Percentiles rank a stretch among this genome's conserved stretches.
Evolutionary conservation across 2,113 vertebrate genomes (phyloP).

Genomic region (Caloenas nicobarica): DNA sequence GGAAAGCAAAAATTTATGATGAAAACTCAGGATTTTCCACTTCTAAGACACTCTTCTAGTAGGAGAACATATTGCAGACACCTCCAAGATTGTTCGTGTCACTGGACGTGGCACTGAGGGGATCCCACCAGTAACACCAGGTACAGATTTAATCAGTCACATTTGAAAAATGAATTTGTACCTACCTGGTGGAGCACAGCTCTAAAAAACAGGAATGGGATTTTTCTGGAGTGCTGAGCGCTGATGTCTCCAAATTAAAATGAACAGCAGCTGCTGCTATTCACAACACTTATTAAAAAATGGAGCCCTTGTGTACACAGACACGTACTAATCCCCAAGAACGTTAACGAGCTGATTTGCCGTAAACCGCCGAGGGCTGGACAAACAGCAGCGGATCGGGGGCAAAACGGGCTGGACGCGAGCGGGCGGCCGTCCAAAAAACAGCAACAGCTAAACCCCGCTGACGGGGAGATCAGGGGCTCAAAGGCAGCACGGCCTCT

Average conservation of each 20-base stretch:
- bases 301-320: not conserved
- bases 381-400: not conserved
- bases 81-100: not conserved
- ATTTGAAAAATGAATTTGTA: not conserved
- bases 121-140: fast-evolving
- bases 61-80: not conserved
- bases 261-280: not conserved
- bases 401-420: not conserved
- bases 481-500: not conserved
- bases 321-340: not conserved
- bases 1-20: not conserved
- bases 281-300: not conserved
- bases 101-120: not conserved
- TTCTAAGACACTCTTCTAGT: not conserved
- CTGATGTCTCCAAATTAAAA: not conserved
- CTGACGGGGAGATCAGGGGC: not conserved
- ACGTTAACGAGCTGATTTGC: not conserved
- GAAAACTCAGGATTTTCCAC: not conserved
- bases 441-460: not conserved
- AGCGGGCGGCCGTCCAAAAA: not conserved
- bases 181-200: not conserved
- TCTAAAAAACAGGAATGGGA: not conserved
- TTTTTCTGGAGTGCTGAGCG: not conserved
- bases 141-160: not conserved
- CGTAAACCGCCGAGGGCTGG: not conserved